phyloP scores from a whole-genome alignment of 2,797 vertebrate species.

The Lacerta agilis region DNA sequence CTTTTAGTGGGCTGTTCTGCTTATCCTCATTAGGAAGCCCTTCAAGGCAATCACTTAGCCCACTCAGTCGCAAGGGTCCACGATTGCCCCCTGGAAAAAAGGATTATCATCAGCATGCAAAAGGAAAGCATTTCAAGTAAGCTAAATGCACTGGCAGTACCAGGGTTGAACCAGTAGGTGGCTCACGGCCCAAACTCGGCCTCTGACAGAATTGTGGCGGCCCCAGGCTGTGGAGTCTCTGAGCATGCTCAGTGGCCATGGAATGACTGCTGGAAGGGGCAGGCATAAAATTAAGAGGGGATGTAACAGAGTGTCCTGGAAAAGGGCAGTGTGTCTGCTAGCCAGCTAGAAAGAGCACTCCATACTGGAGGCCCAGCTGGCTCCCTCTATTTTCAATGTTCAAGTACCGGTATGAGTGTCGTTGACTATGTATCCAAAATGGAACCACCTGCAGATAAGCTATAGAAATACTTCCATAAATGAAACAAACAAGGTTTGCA shows the following conservation, averaged over 20 bases:
- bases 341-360: neutral
- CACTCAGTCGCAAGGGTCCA: neutral
- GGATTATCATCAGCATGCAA: too few species aligned
- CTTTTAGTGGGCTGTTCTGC: conserved; percentile 16
- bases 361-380: neutral
- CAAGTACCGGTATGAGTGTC: too few species aligned
- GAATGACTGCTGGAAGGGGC: neutral
- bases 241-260: neutral
- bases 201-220: neutral
- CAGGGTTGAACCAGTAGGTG: neutral
- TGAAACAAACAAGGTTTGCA: too few species aligned
- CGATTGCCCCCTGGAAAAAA: neutral
- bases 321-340: too few species aligned
- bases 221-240: neutral
- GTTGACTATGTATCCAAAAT: too few species aligned
- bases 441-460: too few species aligned
- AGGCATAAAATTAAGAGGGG: neutral
- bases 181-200: neutral
- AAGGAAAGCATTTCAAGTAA: neutral
- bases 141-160: neutral
- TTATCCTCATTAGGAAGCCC: neutral
- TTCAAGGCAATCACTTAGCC: neutral
- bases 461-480: too few species aligned
- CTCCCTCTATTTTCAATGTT: too few species aligned
- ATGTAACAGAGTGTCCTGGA: neutral